Evolutionary conservation across 2,113 vertebrate species (phyloP), one percentile per base, ranked within the genome.

Genomic region (Carassius gibelio): DNA sequence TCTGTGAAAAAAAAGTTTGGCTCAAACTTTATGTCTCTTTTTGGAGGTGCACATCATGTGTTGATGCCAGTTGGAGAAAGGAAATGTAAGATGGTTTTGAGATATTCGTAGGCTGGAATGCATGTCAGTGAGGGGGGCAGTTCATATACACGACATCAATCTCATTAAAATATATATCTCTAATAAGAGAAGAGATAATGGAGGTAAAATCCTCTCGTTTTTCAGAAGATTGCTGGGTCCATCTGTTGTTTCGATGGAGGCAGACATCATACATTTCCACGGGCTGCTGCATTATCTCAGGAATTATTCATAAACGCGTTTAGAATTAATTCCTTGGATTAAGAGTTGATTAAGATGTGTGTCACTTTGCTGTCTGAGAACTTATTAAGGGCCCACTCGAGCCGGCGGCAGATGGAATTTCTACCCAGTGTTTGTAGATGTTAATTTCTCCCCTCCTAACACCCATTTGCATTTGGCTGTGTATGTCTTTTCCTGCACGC

Each of bases 271-370:
- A 90, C 92, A 93, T 94, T 95, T 94, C 93, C 90, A 85, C 88
- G 92, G 91, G 90, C 95, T 91, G 92, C 91, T 87, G 89, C 92
- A 94, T 94, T 93, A 94, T 90, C 92, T 89, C 87, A 23, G 85
- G 96, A 96, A 97, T 97, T 97, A 97, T 96, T 96, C 95, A 96
- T 95, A 95, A 96, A 96, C 96, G 94, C 95, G 91, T 92, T 77
- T 93, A 92, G 96, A 96, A 97, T 97, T 97, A 96, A 97, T 97
- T 97, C 96, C 91, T 89, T 87, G 96, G 97, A 97, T 96, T 98
- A 97, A 96, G 96, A 96, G 93, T 97, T 97, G 96, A 97, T 97
- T 97, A 97, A 98, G 97, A 97, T 96, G 96, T 96, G 96, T 97
- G 96, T 96, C 96, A 97, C 95, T 97, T 97, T 96, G 95, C 96